Percentiles rank a stretch among this genome's conserved stretches.
phyloP scores from a whole-genome alignment of 2,888 invertebrate genomes.

The Cosmia pyralina region DNA sequence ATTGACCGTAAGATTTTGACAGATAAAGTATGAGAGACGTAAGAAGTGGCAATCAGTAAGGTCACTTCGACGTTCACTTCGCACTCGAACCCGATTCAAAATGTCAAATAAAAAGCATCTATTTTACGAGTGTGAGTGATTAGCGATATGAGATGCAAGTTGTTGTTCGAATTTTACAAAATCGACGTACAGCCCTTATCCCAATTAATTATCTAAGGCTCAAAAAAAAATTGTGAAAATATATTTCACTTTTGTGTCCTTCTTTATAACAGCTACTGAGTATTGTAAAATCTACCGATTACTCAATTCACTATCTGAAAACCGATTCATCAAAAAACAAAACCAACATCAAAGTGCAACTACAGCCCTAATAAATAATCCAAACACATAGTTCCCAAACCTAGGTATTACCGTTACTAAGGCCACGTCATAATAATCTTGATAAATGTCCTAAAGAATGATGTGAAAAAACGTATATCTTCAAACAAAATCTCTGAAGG shows the following conservation, averaged over 20 bases:
- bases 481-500: slow-evolving; percentile 49
- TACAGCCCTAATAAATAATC: slow-evolving; percentile 45
- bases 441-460: slow-evolving; percentile 59
- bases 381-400: slow-evolving; percentile 12
- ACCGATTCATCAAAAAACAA: slow-evolving; percentile 20
- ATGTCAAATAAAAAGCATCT: too few species aligned
- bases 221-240: not conserved
- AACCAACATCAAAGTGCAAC: slow-evolving; percentile 18
- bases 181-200: too few species aligned
- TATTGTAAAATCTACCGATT: not conserved
- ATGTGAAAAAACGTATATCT: slow-evolving; percentile 55
- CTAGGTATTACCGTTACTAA: slow-evolving; percentile 40
- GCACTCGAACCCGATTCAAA: too few species aligned
- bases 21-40: too few species aligned
- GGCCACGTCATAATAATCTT: slow-evolving; percentile 66
- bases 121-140: too few species aligned
- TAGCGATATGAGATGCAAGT: too few species aligned
- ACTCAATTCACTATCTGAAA: slow-evolving; percentile 1
- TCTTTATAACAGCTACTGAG: not conserved
- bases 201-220: too few species aligned
- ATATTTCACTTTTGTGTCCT: not conserved
- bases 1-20: too few species aligned
- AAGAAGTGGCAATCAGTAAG: too few species aligned
- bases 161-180: too few species aligned
- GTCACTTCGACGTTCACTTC: too few species aligned